phyloP scores from a whole-genome alignment of 2,797 vertebrate species.

The Alca torda region DNA sequence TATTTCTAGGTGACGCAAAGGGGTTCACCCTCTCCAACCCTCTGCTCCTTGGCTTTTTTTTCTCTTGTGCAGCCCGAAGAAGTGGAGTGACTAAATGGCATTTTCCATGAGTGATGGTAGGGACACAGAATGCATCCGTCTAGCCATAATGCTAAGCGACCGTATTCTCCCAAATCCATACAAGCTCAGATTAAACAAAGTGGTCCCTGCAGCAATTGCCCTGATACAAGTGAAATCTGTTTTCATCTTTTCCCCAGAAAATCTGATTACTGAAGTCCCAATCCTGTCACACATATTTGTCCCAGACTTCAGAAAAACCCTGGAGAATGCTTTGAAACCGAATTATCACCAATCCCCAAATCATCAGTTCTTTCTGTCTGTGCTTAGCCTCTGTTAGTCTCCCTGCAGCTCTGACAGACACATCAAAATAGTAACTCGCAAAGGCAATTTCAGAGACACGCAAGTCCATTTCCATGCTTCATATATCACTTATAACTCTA shows the following conservation, averaged over 20 bases:
- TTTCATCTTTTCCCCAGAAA: constrained; percentile 6
- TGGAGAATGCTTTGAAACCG: neutral
- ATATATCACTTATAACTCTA: neutral
- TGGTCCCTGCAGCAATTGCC: neutral
- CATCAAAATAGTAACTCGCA: neutral
- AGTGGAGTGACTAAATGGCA: neutral
- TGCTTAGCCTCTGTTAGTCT: neutral
- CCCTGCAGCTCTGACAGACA: neutral
- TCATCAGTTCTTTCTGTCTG: neutral
- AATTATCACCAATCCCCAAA: neutral
- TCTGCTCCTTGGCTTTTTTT: neutral
- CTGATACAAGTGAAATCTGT: neutral
- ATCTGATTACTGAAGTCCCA: neutral
- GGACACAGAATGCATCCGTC: neutral
- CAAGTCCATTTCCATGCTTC: neutral
- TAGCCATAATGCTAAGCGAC: fast-evolving
- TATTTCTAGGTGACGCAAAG: neutral
- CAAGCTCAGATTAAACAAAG: neutral
- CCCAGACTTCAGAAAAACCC: neutral
- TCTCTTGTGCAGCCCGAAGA: neutral
- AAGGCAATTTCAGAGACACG: neutral
- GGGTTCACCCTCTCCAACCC: neutral
- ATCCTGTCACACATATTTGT: neutral
- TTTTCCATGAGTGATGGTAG: neutral
- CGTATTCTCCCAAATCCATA: neutral